These are phyloP conservation scores for Loripinus fragilis DNA, from an alignment of 2,888 invertebrate species.

Conservation along the genomic window DNA sequence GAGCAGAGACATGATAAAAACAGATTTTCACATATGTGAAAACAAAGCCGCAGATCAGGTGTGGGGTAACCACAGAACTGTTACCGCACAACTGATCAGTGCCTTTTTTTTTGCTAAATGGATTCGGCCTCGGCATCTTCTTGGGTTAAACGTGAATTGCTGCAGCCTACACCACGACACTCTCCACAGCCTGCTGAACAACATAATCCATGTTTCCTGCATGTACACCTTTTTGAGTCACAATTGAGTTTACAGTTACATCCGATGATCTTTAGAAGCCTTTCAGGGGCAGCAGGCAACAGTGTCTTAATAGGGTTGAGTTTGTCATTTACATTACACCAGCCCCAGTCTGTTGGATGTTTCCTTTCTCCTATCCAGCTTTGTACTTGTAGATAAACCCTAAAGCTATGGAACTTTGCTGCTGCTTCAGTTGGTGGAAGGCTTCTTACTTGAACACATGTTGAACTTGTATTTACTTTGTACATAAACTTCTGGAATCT, in stretches of 20 bases:
- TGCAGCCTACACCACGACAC: too few species aligned
- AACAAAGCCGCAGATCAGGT: too few species aligned
- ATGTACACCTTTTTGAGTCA: constrained; percentile 48
- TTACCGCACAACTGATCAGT: too few species aligned
- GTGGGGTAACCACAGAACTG: too few species aligned
- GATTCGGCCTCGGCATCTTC: neutral
- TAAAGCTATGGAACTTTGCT: constrained; percentile 33
- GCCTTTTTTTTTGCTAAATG: too few species aligned
- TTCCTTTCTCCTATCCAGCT: constrained; percentile 20
- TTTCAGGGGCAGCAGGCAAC: constrained; percentile 46
- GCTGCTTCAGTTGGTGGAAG: constrained; percentile 35
- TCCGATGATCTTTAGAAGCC: constrained; percentile 45
- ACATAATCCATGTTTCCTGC: constrained; percentile 56
- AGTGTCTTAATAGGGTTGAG: constrained; percentile 40
- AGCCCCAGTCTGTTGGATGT: constrained; percentile 56
- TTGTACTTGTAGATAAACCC: constrained; percentile 42
- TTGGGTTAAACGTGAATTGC: neutral
- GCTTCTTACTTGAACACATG: neutral
- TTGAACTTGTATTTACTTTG: constrained; percentile 3
- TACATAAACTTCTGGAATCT: neutral
- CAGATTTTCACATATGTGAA: too few species aligned
- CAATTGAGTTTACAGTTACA: constrained; percentile 59
- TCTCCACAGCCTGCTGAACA: too few species aligned
- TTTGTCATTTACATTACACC: constrained; percentile 25
- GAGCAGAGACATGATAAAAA: too few species aligned